Conservation (phyloP, 2,797 vertebrate species). For the Melopsittacus undulatus region DNA sequence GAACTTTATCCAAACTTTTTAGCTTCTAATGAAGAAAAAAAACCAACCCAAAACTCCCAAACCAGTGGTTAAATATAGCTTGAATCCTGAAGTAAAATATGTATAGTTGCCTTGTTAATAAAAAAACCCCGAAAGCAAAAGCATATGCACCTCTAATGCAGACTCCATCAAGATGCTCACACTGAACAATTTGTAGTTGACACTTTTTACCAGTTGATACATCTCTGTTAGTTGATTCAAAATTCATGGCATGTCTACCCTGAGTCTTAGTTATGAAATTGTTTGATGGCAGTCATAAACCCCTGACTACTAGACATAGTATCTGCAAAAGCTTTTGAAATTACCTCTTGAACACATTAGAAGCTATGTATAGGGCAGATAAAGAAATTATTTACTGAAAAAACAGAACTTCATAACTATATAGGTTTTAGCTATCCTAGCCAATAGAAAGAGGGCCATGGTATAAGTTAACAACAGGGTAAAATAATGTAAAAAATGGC, state of each 20-base stretch:
- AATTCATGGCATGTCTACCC: neutral
- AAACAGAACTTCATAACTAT: neutral
- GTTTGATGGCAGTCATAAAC: slow-evolving; percentile 38
- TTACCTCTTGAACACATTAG: neutral
- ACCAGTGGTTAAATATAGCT: neutral
- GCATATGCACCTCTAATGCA: neutral
- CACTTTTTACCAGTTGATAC: neutral
- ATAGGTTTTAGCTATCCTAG: neutral
- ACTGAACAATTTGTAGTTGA: neutral
- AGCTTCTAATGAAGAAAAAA: neutral
- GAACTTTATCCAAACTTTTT: neutral
- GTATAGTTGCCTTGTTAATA: neutral
- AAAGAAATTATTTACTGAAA: neutral
- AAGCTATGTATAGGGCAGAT: neutral
- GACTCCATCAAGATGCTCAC: neutral
- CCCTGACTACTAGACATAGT: neutral
- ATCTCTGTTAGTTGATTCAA: neutral
- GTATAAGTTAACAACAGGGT: neutral
- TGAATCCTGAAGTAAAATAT: neutral
- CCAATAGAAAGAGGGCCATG: neutral
- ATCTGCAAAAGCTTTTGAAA: slow-evolving; percentile 8
- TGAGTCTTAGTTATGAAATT: slow-evolving; percentile 24
- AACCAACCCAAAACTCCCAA: neutral
- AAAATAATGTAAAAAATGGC: neutral
- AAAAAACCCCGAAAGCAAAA: neutral